Evolutionary conservation across 2,888 invertebrate species (phyloP).

Genomic region (Rhingia campestris): DNA sequence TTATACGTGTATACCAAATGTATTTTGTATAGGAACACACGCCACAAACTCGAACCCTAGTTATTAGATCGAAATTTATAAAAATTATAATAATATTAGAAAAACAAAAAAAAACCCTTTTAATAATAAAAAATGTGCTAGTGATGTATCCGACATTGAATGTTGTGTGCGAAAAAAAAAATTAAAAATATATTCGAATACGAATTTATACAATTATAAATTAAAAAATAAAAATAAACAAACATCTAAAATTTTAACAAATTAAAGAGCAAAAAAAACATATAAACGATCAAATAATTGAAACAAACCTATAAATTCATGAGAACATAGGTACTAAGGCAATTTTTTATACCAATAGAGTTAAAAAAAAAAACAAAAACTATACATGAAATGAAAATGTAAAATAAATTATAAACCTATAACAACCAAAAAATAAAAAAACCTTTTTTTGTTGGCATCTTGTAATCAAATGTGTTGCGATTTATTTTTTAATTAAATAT

Average conservation of each 20-base stretch:
- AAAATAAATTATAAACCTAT: slow-evolving; percentile 15
- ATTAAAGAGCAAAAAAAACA: slow-evolving; percentile 3
- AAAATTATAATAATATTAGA: background rate
- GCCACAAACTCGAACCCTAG: slow-evolving; percentile 19
- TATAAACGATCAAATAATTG: background rate
- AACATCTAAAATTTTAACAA: background rate
- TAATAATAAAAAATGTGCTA: slow-evolving; percentile 26
- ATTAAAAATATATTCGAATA: slow-evolving; percentile 33
- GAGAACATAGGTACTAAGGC: slow-evolving; percentile 37
- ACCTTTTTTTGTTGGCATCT: slow-evolving; percentile 1
- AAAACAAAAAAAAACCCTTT: slow-evolving; percentile 6
- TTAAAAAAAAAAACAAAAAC: slow-evolving; percentile 9
- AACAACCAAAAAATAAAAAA: background rate
- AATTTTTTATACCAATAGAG: slow-evolving; percentile 47
- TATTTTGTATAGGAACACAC: slow-evolving; percentile 40
- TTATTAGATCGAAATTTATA: slow-evolving; percentile 19
- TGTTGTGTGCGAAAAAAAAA: slow-evolving; percentile 27
- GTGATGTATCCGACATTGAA: slow-evolving; percentile 41
- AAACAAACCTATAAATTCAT: slow-evolving; percentile 7
- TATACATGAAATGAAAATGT: background rate
- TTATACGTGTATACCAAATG: slow-evolving; percentile 16
- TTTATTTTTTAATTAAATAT: background rate
- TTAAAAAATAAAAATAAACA: slow-evolving; percentile 1
- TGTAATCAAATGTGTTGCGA: background rate
- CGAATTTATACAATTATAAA: slow-evolving; percentile 56